A percentile compares a stretch with the other conserved stretches of the same genome.
phyloP scores from a whole-genome alignment of 2,888 invertebrate species.

The Watsonalla cultraria region DNA sequence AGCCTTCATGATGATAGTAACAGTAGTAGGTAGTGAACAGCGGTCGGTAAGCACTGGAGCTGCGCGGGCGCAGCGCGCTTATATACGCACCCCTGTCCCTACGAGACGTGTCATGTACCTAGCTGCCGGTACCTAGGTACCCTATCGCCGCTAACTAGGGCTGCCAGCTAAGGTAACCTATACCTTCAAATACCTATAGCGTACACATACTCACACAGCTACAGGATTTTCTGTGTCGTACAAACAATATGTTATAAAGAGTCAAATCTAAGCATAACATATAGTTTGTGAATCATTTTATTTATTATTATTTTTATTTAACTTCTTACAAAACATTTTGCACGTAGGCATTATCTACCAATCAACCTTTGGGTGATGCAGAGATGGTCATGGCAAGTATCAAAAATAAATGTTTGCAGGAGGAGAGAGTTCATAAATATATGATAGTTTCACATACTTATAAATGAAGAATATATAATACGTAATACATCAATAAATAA shows the following conservation, averaged over 20 bases:
- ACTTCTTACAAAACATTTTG: no score
- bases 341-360: no score
- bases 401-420: neutral
- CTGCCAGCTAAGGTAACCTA: neutral
- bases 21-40: conserved; percentile 16
- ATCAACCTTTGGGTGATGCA: no score
- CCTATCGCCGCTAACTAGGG: neutral
- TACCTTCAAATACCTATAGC: no score
- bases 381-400: no score
- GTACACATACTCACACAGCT: no score
- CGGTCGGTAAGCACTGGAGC: conserved; percentile 26
- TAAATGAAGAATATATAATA: no score
- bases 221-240: no score
- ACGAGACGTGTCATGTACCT: neutral
- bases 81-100: conserved; percentile 21
- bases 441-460: no score
- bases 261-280: neutral
- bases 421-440: neutral
- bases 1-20: conserved; percentile 36
- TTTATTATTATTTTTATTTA: neutral
- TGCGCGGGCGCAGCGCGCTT: conserved; percentile 20
- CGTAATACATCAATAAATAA: no score
- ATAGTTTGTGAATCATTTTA: neutral
- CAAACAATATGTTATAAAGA: no score
- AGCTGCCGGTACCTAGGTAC: neutral